Evolutionary conservation across 2,888 invertebrate genomes (phyloP), one percentile per base, ranked within the genome.

Genomic region (Augochlorella aurata): DNA sequence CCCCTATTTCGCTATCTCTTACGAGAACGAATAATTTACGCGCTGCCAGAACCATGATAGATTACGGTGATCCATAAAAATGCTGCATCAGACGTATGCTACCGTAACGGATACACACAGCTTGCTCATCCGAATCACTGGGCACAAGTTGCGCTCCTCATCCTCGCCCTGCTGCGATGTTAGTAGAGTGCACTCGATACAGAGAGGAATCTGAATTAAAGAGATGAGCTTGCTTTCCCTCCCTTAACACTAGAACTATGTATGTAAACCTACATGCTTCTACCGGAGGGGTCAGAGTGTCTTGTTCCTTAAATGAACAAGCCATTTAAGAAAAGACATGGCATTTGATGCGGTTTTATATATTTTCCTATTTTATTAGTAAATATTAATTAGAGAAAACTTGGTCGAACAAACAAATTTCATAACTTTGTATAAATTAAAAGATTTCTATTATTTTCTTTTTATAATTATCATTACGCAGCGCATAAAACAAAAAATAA

Each of bases 1-100:
- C 50, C 24, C 47, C 24, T 49, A 21, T 69, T 73, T 81, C 69
- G 0, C 63, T 68, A 47, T 80, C 73, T 52, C 54, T 38, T 65
- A n/a, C n/a, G 49, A 12, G 47, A 24, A 45, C 63, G 81, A 69
- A 81, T 81, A 81, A 81, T 81, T 81, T 61, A 81, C 74, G 65
- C 58, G 24, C 29, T 74, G 49, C 69, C 65, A 44, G 49, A 18
- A 38, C n/a, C 49, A 66, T 74, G 70, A 81, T 74, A 47, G 52
- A 81, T 81, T 58, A 67, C n/a, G 54, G 45, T 14, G 82, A 74
- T 70, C 47, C 45, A 58, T 74, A 81, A 81, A 79, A 81, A 58
- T 66, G 49, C 49, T 21, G 24, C 45, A 24, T 74, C 74, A 58
- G 29, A 29, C 14, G 52, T 50, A 29, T 8, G 18, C 65, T 73